Evolutionary conservation across 1,140 invertebrate species (phyloP), one percentile per base, ranked within the genome.

Genomic region (Brachionus plicatilis): DNA sequence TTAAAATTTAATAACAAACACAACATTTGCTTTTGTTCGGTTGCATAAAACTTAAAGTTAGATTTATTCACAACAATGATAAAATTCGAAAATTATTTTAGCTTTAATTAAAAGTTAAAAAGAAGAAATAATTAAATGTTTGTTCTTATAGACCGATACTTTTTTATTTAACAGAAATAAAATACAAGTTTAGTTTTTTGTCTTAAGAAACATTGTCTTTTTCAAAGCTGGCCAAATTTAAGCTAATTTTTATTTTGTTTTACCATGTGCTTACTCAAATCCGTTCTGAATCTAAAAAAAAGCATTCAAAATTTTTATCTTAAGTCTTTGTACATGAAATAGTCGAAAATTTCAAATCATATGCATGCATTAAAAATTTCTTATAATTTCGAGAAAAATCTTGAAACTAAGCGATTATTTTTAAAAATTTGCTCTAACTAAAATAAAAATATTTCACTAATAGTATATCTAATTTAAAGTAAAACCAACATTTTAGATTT

Each of bases 401-500:
- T 33, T 68, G 66, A 33, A 68, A 33, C 27, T 68, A 33, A 68
- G 66, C 66, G 27, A 68, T 68, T 68, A 33, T 33, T 68, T 33
- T 68, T 68, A 33, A 68, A 68, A 68, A 68, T 68, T 68, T 41
- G 33, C 33, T 68, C 53, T 60, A 9, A 60, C 53, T 24, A 60
- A 24, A 27, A 60, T 8, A 60, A 60, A 60, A 60, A 60, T 60
- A 60, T 24, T 60, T 60, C 53, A 60, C 20, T 60, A 20, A 8
- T 60, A 9, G 53, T 60, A 8, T 20, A 60, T 60, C 53, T 9
- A 60, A 60, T 27, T 60, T 60, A 60, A 60, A 20, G n/a, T 60
- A 60, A 60, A 60, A 60, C 53, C 53, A 60, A 60, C 17, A 60
- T 33, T 68, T 68, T 68, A 68, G 66, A 68, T 68, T 68, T 33